These are phyloP conservation scores for Huso huso DNA, from an alignment of 2,797 vertebrate genomes.

Conservation along the genomic window DNA sequence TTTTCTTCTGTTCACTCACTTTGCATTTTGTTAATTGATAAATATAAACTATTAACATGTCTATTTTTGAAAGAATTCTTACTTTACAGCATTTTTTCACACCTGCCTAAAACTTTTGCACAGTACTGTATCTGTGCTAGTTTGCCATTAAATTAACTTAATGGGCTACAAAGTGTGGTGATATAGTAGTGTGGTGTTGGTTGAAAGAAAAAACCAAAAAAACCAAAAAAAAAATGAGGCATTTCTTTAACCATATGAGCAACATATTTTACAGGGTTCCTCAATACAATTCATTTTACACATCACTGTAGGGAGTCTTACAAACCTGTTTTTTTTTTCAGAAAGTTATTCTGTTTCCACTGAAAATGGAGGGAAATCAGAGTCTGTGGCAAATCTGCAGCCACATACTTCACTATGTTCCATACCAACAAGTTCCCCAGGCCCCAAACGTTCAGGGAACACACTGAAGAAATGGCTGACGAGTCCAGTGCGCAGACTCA, in stretches of 20 bases:
- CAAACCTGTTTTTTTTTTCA: constrained; percentile 38
- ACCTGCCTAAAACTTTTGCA: no score
- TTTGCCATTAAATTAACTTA: no score
- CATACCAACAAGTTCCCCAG: constrained; percentile 78
- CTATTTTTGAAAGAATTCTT: no score
- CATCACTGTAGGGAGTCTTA: background rate
- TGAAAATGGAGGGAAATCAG: constrained; percentile 78
- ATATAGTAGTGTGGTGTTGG: background rate
- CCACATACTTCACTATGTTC: constrained; percentile 84
- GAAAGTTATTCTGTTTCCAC: constrained; percentile 72
- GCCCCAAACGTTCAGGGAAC: constrained; percentile 83
- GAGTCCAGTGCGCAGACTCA: constrained; percentile 79
- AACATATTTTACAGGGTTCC: background rate
- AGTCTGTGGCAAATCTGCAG: constrained; percentile 86
- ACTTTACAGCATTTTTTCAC: no score
- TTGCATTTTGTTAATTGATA: no score
- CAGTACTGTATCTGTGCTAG: no score
- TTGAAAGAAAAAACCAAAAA: no score
- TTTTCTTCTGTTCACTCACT: no score
- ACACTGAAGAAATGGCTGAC: constrained; percentile 93
- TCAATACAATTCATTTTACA: background rate
- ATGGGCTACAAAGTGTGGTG: no score
- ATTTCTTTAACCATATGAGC: background rate
- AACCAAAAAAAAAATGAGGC: no score
- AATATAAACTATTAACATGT: no score